Evolutionary conservation across 2,113 vertebrate genomes (phyloP), one percentile per base, ranked within the genome.

Genomic region (Cricetomys ansorgei): DNA sequence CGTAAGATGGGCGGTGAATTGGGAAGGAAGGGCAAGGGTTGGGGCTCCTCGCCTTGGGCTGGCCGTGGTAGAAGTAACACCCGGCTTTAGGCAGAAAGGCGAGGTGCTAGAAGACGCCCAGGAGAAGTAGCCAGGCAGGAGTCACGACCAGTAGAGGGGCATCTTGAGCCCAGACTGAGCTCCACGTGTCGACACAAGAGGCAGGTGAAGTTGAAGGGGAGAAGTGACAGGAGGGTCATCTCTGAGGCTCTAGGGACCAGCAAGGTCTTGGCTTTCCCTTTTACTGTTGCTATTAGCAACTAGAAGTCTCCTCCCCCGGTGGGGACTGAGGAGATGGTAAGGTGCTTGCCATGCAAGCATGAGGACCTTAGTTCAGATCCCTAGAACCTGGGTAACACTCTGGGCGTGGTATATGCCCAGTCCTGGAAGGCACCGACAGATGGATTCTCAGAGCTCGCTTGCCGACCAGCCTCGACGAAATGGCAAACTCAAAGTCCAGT

Each of bases 11-110:
- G 3, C 9, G 3, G 3, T 29, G 7, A 7, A 45, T 23, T n/a
- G n/a, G n/a, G n/a, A n/a, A n/a, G n/a, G 55, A 37, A 37, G n/a
- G 5, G 17, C 11, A 27, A 19, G 40, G 75, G 29, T 7, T 45
- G n/a, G 5, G 50, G 67, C 0, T 5, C 43, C 11, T 2, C 3
- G 5, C 25, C 0, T 7, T 7, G 16, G n/a, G 48, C 1, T 0
- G n/a, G 17, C 89, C 1, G 31, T 7, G 64, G 72, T 3, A 50
- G 64, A 50, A 17, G 7, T 55, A 19, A 27, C 13, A 43, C n/a
- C 8, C 12, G 12, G 53, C 3, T 2, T 67, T n/a, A 16, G 7
- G 37, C 31, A 80, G 70, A 37, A 16, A 86, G 65, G 19, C 1
- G 48, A 65, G 65, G 34, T 53, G 34, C 50, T 4, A 34, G 62